Base-by-base conservation (phyloP, 2,888 invertebrate species). In the Dasypogon diadema region DNA sequence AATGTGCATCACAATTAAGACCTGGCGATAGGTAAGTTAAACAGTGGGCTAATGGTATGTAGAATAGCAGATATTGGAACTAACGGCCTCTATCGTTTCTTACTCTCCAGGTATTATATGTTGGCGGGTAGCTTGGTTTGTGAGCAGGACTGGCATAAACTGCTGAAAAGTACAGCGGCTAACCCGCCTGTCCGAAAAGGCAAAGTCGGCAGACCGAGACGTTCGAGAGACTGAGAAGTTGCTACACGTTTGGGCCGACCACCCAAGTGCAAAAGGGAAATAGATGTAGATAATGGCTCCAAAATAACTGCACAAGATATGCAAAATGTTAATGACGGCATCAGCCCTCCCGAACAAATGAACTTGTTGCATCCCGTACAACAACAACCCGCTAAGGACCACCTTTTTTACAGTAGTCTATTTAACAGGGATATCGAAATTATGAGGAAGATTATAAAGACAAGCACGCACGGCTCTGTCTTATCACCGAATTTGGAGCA, bases 131-230 rank as follows among this genome's bases (percentile, higher is more conserved):
- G 92, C 83, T 89, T 95, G 83, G 93, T 96, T 78, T 97, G 96
- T 89, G 96, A 96, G 87, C 93, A 95, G 87, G 96, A 96, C 88
- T 96, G 95, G 92, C 93, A 95, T 87, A 95, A 95, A 87, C 89
- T 95, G 84, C 93, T 94, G 86, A 91, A 90, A 83, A 88, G 90
- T 78, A 87, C 88, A 78, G 90, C 91, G 80, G 86, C 88, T 68
- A 88, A 89, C 73, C 90, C 91, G 82, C 90, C 91, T 6, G 92
- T 93, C 82, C 91, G 94, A 86, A 94, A 94, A 88, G 94, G 94
- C 87, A 94, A 94, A 87, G 82, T 82, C 5, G 94, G 94, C 76
- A 89, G 94, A 83, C 94, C 94, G 85, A 90, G 94, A 84, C 90
- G 94, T 84, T 93, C 93, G 88, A 90, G 93, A 83, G 94, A 94